Conservation (phyloP, 2,113 vertebrate genomes). For the Neodontobutis hainanensis region DNA sequence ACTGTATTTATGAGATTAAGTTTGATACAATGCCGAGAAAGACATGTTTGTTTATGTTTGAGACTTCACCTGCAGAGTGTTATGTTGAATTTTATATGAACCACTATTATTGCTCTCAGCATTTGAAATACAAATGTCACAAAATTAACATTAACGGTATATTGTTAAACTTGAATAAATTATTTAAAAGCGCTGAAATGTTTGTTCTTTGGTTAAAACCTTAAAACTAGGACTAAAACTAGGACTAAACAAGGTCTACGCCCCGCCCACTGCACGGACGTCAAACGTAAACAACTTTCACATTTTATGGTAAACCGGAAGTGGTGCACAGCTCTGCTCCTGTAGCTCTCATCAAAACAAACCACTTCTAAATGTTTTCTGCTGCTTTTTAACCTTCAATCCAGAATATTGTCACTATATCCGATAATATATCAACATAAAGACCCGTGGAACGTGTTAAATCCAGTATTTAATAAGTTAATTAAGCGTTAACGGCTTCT, state of each 20-base stretch:
- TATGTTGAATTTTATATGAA: background rate
- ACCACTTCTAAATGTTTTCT: background rate
- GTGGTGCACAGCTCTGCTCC: conserved; percentile 1
- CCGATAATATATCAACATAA: no score
- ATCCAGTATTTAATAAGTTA: background rate
- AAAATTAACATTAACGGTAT: no score
- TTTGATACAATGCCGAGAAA: background rate
- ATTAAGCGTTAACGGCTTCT: background rate
- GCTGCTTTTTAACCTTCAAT: background rate
- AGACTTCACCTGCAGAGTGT: no score
- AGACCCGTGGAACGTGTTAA: background rate
- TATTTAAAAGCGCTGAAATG: no score
- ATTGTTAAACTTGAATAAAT: no score
- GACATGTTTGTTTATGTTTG: background rate
- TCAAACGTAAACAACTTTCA: conserved; percentile 51
- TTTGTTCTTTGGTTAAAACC: no score
- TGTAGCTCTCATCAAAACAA: conserved; percentile 39
- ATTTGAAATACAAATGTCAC: background rate
- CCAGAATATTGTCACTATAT: no score
- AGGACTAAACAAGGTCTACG: no score
- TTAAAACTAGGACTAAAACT: no score
- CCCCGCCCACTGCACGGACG: background rate
- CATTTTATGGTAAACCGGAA: conserved; percentile 32
- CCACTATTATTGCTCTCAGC: background rate
- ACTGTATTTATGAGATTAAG: conserved; percentile 2